A percentile compares a stretch with the other conserved stretches of the same genome.
These are phyloP conservation scores for Maconellicoccus hirsutus DNA, from an alignment of 1,140 invertebrate species.

Conservation along the genomic window DNA sequence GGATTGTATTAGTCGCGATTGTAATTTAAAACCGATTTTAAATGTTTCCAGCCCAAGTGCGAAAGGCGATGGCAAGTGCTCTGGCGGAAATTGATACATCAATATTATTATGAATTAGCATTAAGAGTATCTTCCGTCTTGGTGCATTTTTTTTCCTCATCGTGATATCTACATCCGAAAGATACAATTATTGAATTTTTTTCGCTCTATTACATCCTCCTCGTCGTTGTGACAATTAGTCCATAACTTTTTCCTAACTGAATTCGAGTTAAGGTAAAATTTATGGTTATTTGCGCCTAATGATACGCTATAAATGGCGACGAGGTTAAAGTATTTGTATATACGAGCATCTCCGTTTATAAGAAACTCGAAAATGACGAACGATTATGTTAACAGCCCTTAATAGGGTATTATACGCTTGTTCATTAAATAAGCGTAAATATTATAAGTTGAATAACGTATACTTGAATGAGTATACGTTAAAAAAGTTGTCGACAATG, in stretches of 20 bases:
- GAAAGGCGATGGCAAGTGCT: no score
- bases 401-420: constrained; percentile 21
- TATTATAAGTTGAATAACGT: constrained; percentile 19
- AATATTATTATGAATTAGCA: no score
- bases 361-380: constrained; percentile 11
- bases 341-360: neutral
- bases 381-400: constrained; percentile 21
- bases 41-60: no score
- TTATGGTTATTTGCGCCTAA: neutral
- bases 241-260: neutral
- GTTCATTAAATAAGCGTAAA: constrained; percentile 22
- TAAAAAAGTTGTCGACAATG: constrained; percentile 18
- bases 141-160: no score
- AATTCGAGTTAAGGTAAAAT: neutral
- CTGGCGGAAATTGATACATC: no score
- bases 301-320: neutral
- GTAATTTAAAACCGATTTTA: no score
- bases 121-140: no score
- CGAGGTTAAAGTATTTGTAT: neutral
- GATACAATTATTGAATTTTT: no score
- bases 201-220: no score
- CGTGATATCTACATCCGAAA: no score
- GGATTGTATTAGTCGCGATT: no score
- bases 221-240: no score
- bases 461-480: constrained; percentile 7